Conservation (phyloP, 2,797 vertebrate genomes). For the Mus minutoides region DNA sequence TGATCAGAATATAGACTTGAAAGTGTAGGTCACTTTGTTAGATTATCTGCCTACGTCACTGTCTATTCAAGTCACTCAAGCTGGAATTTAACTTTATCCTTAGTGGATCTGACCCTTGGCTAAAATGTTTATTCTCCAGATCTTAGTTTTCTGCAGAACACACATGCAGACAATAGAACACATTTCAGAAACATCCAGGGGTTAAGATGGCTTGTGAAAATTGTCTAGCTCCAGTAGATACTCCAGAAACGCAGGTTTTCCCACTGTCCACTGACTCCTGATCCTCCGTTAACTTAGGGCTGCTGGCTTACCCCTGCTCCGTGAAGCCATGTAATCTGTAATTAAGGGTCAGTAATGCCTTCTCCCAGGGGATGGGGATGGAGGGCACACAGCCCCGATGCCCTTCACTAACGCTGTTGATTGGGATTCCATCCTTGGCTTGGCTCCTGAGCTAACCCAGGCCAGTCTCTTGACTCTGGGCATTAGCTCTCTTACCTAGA, state of each 20-base stretch:
- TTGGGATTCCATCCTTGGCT: background rate
- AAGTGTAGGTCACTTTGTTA: background rate
- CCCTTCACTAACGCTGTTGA: background rate
- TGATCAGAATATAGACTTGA: conserved; percentile 28
- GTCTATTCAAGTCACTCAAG: background rate
- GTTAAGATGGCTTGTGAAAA: background rate
- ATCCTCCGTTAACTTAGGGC: background rate
- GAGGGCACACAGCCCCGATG: background rate
- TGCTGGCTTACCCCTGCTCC: background rate
- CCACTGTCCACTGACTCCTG: background rate
- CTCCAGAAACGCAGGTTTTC: background rate
- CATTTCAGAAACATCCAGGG: background rate
- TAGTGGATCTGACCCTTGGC: background rate
- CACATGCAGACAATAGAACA: background rate
- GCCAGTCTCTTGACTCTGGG: background rate
- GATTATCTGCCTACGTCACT: background rate
- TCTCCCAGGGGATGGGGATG: background rate
- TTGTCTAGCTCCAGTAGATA: background rate
- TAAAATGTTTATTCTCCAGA: background rate
- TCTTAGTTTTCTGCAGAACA: background rate
- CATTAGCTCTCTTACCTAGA: background rate
- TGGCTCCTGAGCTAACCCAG: background rate
- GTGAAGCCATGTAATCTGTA: background rate
- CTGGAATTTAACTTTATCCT: background rate
- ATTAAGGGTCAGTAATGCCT: background rate